Base-by-base conservation (phyloP, 1,140 invertebrate species). In the Diorhabda sublineata region DNA sequence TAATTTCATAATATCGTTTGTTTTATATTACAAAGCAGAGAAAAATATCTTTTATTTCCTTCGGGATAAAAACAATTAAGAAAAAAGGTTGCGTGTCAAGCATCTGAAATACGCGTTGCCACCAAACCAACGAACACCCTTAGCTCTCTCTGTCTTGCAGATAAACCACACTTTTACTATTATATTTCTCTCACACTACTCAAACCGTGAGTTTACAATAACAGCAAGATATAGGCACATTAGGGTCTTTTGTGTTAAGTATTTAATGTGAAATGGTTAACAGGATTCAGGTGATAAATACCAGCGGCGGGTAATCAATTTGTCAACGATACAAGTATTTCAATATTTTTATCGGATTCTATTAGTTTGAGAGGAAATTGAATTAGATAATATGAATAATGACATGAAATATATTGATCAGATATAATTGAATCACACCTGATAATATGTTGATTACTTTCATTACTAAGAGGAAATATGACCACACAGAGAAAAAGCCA, bases 211-310 rank as follows among this genome's bases (percentile, higher is more conserved):
- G 42, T 65, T 65, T 58, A 42, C 64, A 26, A 58, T 65, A 65
- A 65, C 56, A 65, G 64, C 64, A 52, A 65, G 64, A 65, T 64
- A 64, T 65, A 65, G 64, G n/a, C 47, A 65, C 64, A 65, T 65
- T 65, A 65, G 64, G 42, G 64, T 9, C 47, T 57, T 56, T 65
- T 65, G 64, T 65, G 47, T 57, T 57, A 65, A 52, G 57, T 65
- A 65, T 65, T 65, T 58, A 65, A 65, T 65, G 64, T 42, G 64
- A 65, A 58, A 44, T 65, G 64, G 47, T 65, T 65, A 65, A 43
- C 64, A 58, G 47, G 11, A 65, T 65, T 65, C 26, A 42, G 8
- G 26, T 11, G 6, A 7, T 61, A 26, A 9, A 61, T 41, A 42
- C 41, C 58, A 59, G 26, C 41, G 42, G 59, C 42, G 41, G 26